phyloP scores from a whole-genome alignment of 2,797 vertebrate species.

The Pantherophis vulpinus region DNA sequence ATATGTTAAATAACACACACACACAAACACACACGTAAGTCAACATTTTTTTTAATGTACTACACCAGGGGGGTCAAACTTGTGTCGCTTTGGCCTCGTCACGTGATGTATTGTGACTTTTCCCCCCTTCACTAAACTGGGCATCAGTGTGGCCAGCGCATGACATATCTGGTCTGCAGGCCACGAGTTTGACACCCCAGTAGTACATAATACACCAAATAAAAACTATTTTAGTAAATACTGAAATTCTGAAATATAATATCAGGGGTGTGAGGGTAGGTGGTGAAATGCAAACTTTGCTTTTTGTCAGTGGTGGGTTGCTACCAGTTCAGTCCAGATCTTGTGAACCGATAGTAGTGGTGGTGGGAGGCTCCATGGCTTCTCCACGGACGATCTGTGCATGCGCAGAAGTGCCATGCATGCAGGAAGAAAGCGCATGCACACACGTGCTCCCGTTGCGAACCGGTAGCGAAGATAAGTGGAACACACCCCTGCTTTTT shows the following conservation, averaged over 20 bases:
- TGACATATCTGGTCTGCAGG: fast-evolving
- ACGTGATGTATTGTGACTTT: not conserved
- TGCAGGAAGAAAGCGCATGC: too few relatives aligned
- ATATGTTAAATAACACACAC: not conserved
- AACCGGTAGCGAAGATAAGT: too few relatives aligned
- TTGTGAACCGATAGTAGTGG: too few relatives aligned
- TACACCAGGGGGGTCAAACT: not conserved
- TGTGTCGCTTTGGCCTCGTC: fast-evolving
- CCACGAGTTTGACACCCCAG: too few relatives aligned
- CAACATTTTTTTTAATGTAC: not conserved
- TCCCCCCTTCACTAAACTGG: not conserved
- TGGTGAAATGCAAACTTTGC: not conserved
- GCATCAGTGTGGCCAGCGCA: fast-evolving
- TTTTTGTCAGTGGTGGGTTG: not conserved
- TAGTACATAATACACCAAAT: not conserved
- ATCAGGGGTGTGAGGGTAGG: not conserved
- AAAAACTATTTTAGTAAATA: not conserved
- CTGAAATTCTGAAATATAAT: not conserved
- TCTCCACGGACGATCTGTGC: too few relatives aligned
- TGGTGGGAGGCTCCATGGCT: too few relatives aligned
- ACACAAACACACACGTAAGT: not conserved
- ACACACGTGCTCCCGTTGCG: fast-evolving
- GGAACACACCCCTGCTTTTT: not conserved
- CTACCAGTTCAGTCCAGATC: too few relatives aligned
- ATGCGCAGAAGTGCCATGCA: too few relatives aligned